Evolutionary conservation across 2,888 invertebrate species (phyloP), one percentile per base, ranked within the genome.

Genomic region (Nomada fabriciana): DNA sequence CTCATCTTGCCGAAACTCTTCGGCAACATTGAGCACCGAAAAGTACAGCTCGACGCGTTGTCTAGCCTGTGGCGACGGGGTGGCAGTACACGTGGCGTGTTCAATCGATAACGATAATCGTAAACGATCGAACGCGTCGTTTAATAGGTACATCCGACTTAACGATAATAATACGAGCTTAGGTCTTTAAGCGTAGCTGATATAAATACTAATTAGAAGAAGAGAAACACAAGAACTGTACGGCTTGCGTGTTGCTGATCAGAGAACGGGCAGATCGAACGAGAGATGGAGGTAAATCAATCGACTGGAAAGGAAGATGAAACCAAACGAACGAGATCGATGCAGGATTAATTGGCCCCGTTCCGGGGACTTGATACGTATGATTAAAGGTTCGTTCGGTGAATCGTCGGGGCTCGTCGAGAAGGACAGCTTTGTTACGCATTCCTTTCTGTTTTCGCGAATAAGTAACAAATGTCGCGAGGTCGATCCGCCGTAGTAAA

Each of bases 111-210:
- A 72, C 72, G 75, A 75, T 75, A 75, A 65, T 74, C 71, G 55
- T 65, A 67, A 25, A 60, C 23, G 25, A 29, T 68, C 73, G 68
- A 74, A 77, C 74, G 69, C 76, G 82, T 61, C 69, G 71, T 74
- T 60, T 72, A 60, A 71, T 71, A 52, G 73, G 47, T 67, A 82
- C 73, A 82, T 67, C 55, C 80, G 77, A 83, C 50, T 76, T 82
- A 85, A 73, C 64, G 82, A 80, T 84, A 85, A 84, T 77, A 78
- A 83, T 83, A 85, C 83, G 85, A 86, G 84, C 83, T 84, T 86
- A 86, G 85, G 83, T 71, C 71, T 63, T 71, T 83, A 84, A 83
- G 83, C 55, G 68, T 84, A 83, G 83, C 53, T 80, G 72, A 74
- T 81, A 80, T 60, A n/a, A 74, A 23, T 47, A 43, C n/a, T 50